Evolutionary conservation across 2,113 vertebrate genomes (phyloP), one percentile per base, ranked within the genome.

Genomic region (Delphinapterus leucas): DNA sequence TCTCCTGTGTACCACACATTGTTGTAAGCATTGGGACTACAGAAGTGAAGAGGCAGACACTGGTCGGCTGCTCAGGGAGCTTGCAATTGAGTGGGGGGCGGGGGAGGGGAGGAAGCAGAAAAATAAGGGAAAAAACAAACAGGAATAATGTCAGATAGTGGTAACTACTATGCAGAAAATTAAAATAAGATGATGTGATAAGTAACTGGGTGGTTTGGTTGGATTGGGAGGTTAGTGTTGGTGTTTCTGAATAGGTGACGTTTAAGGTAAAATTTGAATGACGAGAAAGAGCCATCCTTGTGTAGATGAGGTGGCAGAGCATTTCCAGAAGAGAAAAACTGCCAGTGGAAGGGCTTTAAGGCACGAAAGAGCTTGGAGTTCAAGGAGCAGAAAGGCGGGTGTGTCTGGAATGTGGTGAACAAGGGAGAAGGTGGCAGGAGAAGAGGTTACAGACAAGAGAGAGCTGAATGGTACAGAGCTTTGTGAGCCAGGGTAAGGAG

Each of bases 261-360:
- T 85, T 90, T 90, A 84, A 90, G 65, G 44, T 90, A 88, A 71
- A 81, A 58, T 91, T 82, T 86, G 65, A 86, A 73, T 82, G 86
- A 44, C n/a, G 49, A 60, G 81, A 70, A 80, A 73, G 36, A 70
- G 25, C 47, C 83, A 85, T 90, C 81, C 26, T 77, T 76, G 79
- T 67, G 58, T 33, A 85, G 89, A 82, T 58, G 67, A 77, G 18
- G 12, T 60, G 68, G 84, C 23, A 49, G 63, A 82, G 26, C 55
- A 38, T 79, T 71, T 90, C 41, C 26, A 17, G 33, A 94, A 77
- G 74, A 84, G 26, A 7, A 49, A 92, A 26, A 23, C 18, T 88
- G 80, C 44, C 25, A 23, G 9, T 67, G 47, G 65, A 74, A 77
- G 49, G 53, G 18, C 41, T 79, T 13, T 79, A 87, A 71, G 73